Evolutionary conservation across 2,113 vertebrate species (phyloP).

Genomic region (Chunga burmeisteri): DNA sequence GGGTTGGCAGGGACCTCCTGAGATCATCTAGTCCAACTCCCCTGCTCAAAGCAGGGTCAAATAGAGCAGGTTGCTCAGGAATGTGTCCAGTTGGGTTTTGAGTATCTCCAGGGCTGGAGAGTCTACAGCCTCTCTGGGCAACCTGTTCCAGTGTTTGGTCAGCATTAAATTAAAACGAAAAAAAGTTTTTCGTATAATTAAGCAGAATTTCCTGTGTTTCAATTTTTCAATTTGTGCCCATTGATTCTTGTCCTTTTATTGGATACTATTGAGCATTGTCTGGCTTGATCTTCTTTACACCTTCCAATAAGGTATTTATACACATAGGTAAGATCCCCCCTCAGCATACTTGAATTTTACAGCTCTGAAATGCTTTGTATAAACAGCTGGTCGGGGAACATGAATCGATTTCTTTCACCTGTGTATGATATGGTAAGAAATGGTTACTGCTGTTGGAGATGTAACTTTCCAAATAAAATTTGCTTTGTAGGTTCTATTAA

Average conservation of each 20-base stretch:
- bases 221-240: too few relatives aligned
- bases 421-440: not conserved
- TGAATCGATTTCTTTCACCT: fast-evolving
- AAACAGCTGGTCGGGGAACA: not conserved
- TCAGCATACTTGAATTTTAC: not conserved
- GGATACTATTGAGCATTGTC: not conserved
- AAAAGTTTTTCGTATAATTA: not conserved
- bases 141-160: not conserved
- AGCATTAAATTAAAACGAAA: not conserved
- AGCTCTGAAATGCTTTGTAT: not conserved
- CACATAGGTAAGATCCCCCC: not conserved
- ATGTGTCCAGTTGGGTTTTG: not conserved
- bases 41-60: not conserved
- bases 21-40: not conserved
- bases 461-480: not conserved
- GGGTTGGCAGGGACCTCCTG: not conserved
- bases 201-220: not conserved
- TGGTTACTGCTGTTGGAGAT: not conserved
- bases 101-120: not conserved
- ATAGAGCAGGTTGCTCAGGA: not conserved
- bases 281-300: not conserved
- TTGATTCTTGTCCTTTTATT: not conserved
- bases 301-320: not conserved
- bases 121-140: not conserved
- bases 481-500: not conserved